These are phyloP conservation scores for Leucopternis melanops DNA, from an alignment of 2,113 vertebrate species.

Conservation along the genomic window DNA sequence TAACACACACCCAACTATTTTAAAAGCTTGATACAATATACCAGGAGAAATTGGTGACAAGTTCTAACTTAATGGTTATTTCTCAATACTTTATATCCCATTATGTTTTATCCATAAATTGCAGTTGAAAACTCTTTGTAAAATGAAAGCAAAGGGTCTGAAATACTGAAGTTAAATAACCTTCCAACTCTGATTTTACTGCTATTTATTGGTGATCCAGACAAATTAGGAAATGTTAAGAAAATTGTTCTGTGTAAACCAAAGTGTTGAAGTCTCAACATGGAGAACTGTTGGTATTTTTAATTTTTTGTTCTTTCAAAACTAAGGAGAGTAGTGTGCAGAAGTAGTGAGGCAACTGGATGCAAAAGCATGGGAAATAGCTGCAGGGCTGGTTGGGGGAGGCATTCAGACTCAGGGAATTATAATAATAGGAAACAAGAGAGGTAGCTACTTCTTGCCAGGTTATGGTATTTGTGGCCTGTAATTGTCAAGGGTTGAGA, in stretches of 20 bases:
- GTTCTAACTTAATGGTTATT: neutral
- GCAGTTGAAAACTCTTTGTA: neutral
- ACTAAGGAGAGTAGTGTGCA: too few relatives aligned
- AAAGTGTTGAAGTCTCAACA: neutral
- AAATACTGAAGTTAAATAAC: neutral
- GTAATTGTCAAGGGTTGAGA: too few relatives aligned
- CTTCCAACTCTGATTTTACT: neutral
- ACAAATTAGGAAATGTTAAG: neutral
- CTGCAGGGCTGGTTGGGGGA: neutral
- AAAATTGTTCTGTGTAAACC: neutral
- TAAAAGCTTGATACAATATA: neutral
- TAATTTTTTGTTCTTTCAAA: neutral
- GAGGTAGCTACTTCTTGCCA: neutral
- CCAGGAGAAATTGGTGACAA: neutral
- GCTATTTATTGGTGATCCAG: neutral
- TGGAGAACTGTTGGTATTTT: neutral
- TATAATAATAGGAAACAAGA: rapidly evolving
- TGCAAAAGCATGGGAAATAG: neutral
- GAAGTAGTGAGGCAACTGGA: neutral
- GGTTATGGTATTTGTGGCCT: neutral
- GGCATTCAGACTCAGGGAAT: neutral
- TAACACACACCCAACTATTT: neutral
- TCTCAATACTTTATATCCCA: neutral
- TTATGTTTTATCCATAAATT: neutral
- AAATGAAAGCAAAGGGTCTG: neutral